These are phyloP conservation scores for Hydroisotoma schaefferi DNA, from an alignment of 2,888 invertebrate genomes.

Conservation along the genomic window DNA sequence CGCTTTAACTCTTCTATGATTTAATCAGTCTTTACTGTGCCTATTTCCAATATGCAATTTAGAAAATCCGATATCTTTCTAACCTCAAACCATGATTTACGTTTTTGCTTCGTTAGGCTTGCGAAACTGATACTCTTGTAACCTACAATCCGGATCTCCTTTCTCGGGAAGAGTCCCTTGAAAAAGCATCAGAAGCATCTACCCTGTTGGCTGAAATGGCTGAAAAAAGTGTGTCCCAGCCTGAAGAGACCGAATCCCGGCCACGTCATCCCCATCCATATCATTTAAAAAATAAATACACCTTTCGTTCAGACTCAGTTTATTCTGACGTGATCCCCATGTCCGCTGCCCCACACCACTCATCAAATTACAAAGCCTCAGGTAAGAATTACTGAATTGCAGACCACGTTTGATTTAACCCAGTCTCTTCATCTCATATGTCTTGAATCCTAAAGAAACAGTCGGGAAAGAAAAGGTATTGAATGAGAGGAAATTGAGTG, in stretches of 20 bases:
- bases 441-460: too few relatives aligned
- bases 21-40: too few relatives aligned
- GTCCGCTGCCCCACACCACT: slow-evolving; percentile 30
- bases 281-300: slow-evolving; percentile 48
- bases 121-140: slow-evolving; percentile 7
- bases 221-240: slow-evolving; percentile 6
- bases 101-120: slow-evolving; percentile 1
- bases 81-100: too few relatives aligned
- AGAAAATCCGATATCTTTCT: too few relatives aligned
- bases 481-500: too few relatives aligned
- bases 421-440: not conserved
- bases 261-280: slow-evolving; percentile 38
- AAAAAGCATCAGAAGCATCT: slow-evolving; percentile 12
- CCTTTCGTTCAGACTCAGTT: slow-evolving; percentile 48
- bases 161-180: not conserved
- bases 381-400: not conserved
- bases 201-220: slow-evolving; percentile 16
- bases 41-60: too few relatives aligned
- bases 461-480: too few relatives aligned
- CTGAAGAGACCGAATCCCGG: slow-evolving; percentile 28
- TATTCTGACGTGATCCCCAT: slow-evolving; percentile 48
- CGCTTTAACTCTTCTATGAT: too few relatives aligned
- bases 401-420: not conserved
- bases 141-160: not conserved
- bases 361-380: not conserved